Evolutionary conservation across 2,797 vertebrate species (phyloP).

Genomic region (Myioborus miniatus): DNA sequence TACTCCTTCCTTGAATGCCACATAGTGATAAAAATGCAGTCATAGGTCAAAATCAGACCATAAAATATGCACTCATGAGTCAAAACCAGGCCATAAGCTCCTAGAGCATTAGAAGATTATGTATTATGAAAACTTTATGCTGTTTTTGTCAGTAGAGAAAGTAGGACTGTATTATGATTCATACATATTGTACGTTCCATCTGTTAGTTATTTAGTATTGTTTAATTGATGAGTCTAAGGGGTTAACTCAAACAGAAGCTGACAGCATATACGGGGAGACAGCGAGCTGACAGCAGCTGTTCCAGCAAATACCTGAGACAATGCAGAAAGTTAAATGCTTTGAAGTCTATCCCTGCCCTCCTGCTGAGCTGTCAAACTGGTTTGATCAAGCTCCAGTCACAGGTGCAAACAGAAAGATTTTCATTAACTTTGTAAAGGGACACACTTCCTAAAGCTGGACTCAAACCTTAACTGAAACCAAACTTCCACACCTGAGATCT

Average conservation of each 20-base stretch:
- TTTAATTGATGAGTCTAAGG: slow-evolving; percentile 45
- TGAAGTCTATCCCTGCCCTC: slow-evolving; percentile 48
- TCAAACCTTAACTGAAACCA: background rate
- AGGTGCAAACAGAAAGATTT: slow-evolving; percentile 34
- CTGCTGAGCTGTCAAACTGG: slow-evolving; percentile 47
- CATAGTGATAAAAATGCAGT: background rate
- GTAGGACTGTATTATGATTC: background rate
- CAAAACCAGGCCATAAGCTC: background rate
- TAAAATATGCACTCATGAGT: background rate
- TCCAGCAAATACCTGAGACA: slow-evolving; percentile 45
- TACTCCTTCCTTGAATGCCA: background rate
- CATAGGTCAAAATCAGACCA: background rate
- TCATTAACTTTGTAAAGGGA: background rate
- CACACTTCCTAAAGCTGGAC: background rate
- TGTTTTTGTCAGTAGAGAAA: slow-evolving; percentile 4
- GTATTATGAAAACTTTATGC: slow-evolving; percentile 13
- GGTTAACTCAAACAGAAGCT: slow-evolving; percentile 40
- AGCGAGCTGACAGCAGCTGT: slow-evolving; percentile 43
- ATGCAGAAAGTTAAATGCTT: slow-evolving; percentile 26
- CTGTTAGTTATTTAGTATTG: slow-evolving; percentile 5
- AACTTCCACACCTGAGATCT: background rate
- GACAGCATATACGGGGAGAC: background rate
- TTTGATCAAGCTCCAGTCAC: slow-evolving; percentile 45
- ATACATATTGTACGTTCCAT: slow-evolving; percentile 15
- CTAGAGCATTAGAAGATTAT: background rate